A percentile compares a stretch with the other conserved stretches of the same genome.
Evolutionary conservation across 2,113 vertebrate genomes (phyloP).

Genomic region (Collichthys lucidus): DNA sequence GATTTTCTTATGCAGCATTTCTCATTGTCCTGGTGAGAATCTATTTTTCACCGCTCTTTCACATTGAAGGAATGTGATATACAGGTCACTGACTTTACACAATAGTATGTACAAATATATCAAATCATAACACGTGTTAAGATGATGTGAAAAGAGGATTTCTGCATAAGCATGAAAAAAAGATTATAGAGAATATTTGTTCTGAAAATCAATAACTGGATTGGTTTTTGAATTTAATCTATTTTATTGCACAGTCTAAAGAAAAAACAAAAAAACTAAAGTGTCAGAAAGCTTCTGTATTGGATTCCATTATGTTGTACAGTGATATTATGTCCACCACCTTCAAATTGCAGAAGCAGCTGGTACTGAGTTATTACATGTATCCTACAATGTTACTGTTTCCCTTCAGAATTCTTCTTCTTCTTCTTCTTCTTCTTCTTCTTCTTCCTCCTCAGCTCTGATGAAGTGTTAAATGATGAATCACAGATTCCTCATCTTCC

Average conservation of each 20-base stretch:
- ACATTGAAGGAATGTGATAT: no score
- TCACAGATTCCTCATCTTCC: slow-evolving; percentile 65
- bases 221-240: neutral
- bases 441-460: slow-evolving; percentile 39
- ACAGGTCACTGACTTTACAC: no score
- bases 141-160: no score
- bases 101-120: no score
- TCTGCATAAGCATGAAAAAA: no score
- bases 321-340: neutral
- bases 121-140: no score
- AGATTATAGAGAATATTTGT: no score
- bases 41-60: no score
- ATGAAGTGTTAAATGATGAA: slow-evolving; percentile 65
- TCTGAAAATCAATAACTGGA: no score
- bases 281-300: neutral
- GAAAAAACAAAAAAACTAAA: neutral
- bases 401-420: slow-evolving; percentile 33
- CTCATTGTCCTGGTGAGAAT: no score
- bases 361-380: slow-evolving; percentile 27
- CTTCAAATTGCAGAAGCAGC: slow-evolving; percentile 16
- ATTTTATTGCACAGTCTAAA: neutral
- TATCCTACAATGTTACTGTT: slow-evolving; percentile 38
- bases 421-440: slow-evolving; percentile 4
- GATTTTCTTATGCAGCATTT: no score
- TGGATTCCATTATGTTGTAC: neutral